These are phyloP conservation scores for Rynchops niger DNA, from an alignment of 2,113 vertebrate genomes.

Conservation along the genomic window DNA sequence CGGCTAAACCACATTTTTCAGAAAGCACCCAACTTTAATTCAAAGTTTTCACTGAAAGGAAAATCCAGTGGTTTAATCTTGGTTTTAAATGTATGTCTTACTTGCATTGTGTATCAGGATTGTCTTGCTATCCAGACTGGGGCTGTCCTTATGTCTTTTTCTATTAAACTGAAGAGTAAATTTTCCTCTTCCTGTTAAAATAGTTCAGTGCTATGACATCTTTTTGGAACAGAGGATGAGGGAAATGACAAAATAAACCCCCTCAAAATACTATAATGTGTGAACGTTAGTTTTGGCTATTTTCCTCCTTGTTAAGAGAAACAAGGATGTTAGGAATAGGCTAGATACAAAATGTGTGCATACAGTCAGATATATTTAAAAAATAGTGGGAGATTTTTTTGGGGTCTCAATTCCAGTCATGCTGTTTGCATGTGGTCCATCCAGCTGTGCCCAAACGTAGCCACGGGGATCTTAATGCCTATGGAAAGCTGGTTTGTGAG, in stretches of 20 bases:
- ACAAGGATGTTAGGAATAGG: neutral
- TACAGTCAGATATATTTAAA: neutral
- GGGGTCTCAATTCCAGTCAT: neutral
- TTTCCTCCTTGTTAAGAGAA: neutral
- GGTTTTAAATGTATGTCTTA: neutral
- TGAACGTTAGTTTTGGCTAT: neutral
- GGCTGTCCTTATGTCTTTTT: neutral
- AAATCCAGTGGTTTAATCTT: neutral
- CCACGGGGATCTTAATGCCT: neutral
- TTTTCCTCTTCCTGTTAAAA: neutral
- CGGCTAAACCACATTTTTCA: neutral
- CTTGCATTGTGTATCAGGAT: neutral
- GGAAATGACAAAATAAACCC: neutral
- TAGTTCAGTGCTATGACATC: neutral
- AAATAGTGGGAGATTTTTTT: neutral
- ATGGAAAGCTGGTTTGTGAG: neutral
- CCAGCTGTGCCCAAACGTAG: neutral
- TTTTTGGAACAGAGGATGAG: neutral
- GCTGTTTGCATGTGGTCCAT: neutral
- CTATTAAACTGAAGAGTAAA: neutral
- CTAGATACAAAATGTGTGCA: neutral
- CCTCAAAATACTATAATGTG: neutral
- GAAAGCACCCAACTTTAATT: neutral
- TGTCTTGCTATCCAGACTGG: neutral
- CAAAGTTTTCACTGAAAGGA: neutral